Conservation (phyloP, 1,140 invertebrate genomes). For the Cydia amplana region DNA sequence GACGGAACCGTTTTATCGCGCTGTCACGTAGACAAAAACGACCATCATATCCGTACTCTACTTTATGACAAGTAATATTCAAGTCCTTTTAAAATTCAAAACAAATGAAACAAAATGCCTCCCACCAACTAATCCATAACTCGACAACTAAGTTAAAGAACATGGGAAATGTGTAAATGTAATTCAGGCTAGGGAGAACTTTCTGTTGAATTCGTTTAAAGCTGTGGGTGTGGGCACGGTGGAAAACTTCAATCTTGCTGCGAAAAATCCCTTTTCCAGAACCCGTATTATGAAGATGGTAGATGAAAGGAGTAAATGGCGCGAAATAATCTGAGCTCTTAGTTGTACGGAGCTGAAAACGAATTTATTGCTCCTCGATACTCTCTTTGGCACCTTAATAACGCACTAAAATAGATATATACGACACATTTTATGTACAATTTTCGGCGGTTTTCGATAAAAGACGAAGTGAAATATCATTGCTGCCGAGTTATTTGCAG, state of each 20-base stretch:
- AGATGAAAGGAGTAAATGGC: slow-evolving; percentile 77
- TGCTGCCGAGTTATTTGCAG: not conserved
- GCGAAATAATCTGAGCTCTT: slow-evolving; percentile 77
- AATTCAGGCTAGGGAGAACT: slow-evolving; percentile 23
- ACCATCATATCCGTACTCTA: too few relatives aligned
- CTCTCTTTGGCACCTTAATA: slow-evolving; percentile 72
- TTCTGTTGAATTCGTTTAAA: slow-evolving; percentile 57
- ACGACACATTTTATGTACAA: slow-evolving; percentile 25
- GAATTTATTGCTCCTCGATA: slow-evolving; percentile 75
- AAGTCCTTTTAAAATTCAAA: not conserved
- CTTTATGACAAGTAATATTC: not conserved
- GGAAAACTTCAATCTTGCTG: slow-evolving; percentile 64
- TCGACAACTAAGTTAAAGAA: slow-evolving; percentile 25
- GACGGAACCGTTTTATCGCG: too few relatives aligned
- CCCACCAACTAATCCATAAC: slow-evolving; percentile 3
- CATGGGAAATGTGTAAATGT: slow-evolving; percentile 29
- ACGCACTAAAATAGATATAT: slow-evolving; percentile 43
- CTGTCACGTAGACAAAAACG: too few relatives aligned
- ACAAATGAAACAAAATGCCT: not conserved
- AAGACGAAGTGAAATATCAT: slow-evolving; percentile 16
- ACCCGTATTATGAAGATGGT: slow-evolving; percentile 69
- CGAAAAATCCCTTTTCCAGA: slow-evolving; percentile 63
- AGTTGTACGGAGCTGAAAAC: slow-evolving; percentile 74
- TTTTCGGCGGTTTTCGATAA: slow-evolving; percentile 16
- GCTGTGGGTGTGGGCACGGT: slow-evolving; percentile 51